Base-by-base conservation (phyloP, 2,888 invertebrate species). In the Parasteatoda lunata region DNA sequence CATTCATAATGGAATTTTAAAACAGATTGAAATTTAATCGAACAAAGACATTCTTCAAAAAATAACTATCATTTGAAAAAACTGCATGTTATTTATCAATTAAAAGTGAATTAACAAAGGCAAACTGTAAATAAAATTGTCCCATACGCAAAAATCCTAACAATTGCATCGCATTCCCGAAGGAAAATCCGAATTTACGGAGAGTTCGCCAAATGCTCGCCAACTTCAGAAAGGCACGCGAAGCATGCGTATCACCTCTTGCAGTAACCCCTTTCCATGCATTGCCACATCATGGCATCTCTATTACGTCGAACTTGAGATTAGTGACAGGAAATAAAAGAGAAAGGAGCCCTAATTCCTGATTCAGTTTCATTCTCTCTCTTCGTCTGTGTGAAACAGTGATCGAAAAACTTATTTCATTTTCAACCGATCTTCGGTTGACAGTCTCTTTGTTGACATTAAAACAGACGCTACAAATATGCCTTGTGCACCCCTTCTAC, bases 401-500 rank as follows among this genome's bases (percentile, higher is more conserved):
- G 13, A 13, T 47, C n/a, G 51, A 48, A 11, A 64, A 45, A 15
- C 13, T 52, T 54, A n/a, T n/a, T 52, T n/a, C n/a, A 47, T 45
- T 52, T 11, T 7, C 51, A 73, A 65, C 52, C 72, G 49, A 68
- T 7, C 47, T 49, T 59, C 69, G 69, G 76, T 76, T 77, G 76
- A 64, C 76, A 70, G 6, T 47, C 45, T 11, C 15, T 9, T 45
- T 45, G 45, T 59, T 59, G 47, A 30, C 59, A 11, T 13, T 9
- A 11, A 68, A 30, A 51, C 11, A 13, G 15, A 13, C 4, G 54
- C 5, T 9, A 2, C 5, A 30, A 82, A 15, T 4, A 88, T 88
- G 88, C 85, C 88, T 75, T 88, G 77, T 47, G 84, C 81, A 30
- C 88, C 88, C 5, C 71, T 84, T 7, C 72, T 81, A 15, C 75